Base-by-base conservation (phyloP, 2,888 invertebrate species). In the Microctonus aethiopoides region DNA sequence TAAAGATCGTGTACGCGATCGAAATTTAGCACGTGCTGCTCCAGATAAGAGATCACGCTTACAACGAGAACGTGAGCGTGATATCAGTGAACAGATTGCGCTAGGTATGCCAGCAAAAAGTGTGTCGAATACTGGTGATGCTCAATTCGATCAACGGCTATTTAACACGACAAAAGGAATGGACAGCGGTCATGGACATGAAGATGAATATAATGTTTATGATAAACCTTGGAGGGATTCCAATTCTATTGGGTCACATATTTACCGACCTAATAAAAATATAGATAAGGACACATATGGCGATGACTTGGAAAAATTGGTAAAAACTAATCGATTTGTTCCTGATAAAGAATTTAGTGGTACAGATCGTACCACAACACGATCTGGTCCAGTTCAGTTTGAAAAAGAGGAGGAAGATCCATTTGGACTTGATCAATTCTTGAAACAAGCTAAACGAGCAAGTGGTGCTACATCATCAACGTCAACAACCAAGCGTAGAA, bases 1-100 rank as follows among this genome's bases (percentile, higher is more conserved):
- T 81, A 94, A 95, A 79, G 98, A 98, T 75, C 88, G 98, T 13
- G 96, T 96, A 73, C 89, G 98, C 6, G 98, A 99, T 72, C 89
- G 98, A 64, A 99, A 99, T 87, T 88, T 99, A 29, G 93, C 96
- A 0, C 89, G 98, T 66, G 97, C 97, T 1, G 97, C 97, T 0
- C 98, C 98, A 0, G 98, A 99, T 81, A 98, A 98, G 83, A 91
- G 95, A 77, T 92, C 95, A 0, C 95, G 96, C 79, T 86, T 98
- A 67, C 95, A 95, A 80, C 91, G 94, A 52, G 96, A 97, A 81
- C 90, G 97, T 2, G 99, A 99, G 79, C 91, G 99, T 3, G 99
- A 99, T 83, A 97, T 99, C 70, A 98, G 97, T 9, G 99, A 99
- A 84, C 97, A 99, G 88, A 99, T 99, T 77, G 99, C 99, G 0